These are phyloP conservation scores for Drosophila pectinifera DNA, from an alignment of 1,140 invertebrate species.

Conservation along the genomic window DNA sequence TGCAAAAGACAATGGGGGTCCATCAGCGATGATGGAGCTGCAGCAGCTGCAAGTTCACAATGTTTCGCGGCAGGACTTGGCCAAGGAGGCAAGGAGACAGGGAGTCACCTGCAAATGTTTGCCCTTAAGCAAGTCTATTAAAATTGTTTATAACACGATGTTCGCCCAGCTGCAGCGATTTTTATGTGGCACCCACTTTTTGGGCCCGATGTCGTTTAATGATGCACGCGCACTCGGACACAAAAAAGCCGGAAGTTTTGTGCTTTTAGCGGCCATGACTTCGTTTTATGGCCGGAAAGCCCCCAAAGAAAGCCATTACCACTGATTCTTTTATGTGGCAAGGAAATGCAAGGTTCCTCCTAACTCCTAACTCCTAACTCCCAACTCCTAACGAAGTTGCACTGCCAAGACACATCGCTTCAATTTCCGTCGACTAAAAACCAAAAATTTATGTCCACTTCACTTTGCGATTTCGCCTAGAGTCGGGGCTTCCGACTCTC, in stretches of 20 bases:
- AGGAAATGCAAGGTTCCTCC: slow-evolving; percentile 66
- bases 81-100: background rate
- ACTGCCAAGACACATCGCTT: slow-evolving; percentile 59
- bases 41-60: slow-evolving; percentile 60
- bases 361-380: no score
- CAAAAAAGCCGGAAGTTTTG: slow-evolving; percentile 77
- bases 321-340: slow-evolving; percentile 71
- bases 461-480: slow-evolving; percentile 27
- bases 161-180: slow-evolving; percentile 46
- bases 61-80: slow-evolving; percentile 44
- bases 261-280: slow-evolving; percentile 75
- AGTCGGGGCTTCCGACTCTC: slow-evolving; percentile 33
- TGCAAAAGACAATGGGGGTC: slow-evolving; percentile 69
- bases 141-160: slow-evolving; percentile 74
- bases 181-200: slow-evolving; percentile 64
- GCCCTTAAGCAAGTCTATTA: slow-evolving; percentile 81
- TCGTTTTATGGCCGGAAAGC: slow-evolving; percentile 69
- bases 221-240: slow-evolving; percentile 62
- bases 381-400: slow-evolving; percentile 46
- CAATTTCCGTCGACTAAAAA: slow-evolving; percentile 71
- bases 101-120: slow-evolving; percentile 63
- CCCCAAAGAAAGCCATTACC: slow-evolving; percentile 54
- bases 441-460: slow-evolving; percentile 70
- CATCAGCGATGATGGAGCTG: slow-evolving; percentile 35
- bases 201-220: slow-evolving; percentile 70